A percentile compares a stretch with the other conserved stretches of the same genome.
These are phyloP conservation scores for Ophion slaviceki DNA, from an alignment of 2,888 invertebrate species.

Conservation along the genomic window DNA sequence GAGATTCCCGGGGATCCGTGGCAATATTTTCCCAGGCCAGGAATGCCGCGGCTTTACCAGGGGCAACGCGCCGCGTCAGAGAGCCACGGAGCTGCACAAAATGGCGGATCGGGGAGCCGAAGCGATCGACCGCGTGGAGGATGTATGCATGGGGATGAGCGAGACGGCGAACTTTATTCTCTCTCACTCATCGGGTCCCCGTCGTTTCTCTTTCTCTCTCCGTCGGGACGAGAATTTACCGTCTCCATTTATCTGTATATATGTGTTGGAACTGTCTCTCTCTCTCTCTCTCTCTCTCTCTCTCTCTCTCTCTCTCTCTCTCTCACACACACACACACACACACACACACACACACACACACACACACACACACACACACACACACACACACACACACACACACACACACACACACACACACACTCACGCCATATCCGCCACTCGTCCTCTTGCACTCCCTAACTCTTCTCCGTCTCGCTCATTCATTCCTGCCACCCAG, in stretches of 20 bases:
- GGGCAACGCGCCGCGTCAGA: conserved; percentile 78
- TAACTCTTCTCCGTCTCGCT: conserved; percentile 31
- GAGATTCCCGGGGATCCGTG: conserved; percentile 68
- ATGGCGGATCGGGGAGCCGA: conserved; percentile 78
- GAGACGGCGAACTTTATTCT: conserved; percentile 70
- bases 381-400: too few relatives aligned
- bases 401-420: too few relatives aligned
- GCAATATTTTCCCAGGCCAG: conserved; percentile 79
- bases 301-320: too few relatives aligned
- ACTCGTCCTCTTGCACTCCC: conserved; percentile 36
- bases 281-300: conserved; percentile 62
- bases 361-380: too few relatives aligned
- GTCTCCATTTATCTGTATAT: conserved; percentile 1
- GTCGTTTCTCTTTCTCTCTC: conserved; percentile 40
- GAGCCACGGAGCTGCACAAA: conserved; percentile 79
- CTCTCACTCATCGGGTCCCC: conserved; percentile 33
- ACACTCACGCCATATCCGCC: background rate
- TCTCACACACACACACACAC: too few relatives aligned
- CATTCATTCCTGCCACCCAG: conserved; percentile 16
- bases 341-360: too few relatives aligned
- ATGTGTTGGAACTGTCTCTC: conserved; percentile 19
- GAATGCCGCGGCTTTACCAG: conserved; percentile 70
- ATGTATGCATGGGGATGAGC: conserved; percentile 53
- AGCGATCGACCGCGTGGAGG: conserved; percentile 78
- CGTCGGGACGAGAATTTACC: conserved; percentile 27